Evolutionary conservation across 2,113 vertebrate species (phyloP).

Genomic region (Phaethornis superciliosus): DNA sequence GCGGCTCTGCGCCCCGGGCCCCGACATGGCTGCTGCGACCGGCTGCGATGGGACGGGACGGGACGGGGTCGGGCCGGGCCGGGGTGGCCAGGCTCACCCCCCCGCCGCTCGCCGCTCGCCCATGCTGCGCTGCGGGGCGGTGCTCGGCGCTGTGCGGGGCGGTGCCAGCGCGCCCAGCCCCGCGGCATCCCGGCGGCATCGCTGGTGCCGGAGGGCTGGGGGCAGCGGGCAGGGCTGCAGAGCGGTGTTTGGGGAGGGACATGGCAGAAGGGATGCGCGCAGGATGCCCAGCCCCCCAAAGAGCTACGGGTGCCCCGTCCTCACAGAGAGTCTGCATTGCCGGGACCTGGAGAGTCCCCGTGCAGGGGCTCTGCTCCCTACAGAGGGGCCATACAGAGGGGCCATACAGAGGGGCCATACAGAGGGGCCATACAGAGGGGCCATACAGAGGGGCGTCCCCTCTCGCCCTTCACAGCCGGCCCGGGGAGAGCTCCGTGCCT

Average conservation of each 20-base stretch:
- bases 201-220: background rate
- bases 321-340: background rate
- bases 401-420: background rate
- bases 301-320: background rate
- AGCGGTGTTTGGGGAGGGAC: too few species aligned
- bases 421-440: too few species aligned
- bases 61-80: background rate
- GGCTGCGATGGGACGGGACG: background rate
- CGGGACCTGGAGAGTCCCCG: background rate
- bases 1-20: constrained; percentile 34
- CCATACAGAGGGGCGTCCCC: too few species aligned
- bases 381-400: background rate
- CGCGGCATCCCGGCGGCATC: background rate
- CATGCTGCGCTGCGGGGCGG: background rate
- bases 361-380: background rate
- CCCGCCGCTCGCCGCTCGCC: background rate
- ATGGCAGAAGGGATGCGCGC: too few species aligned
- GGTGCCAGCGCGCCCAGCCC: background rate
- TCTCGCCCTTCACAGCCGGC: background rate
- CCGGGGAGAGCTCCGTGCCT: background rate
- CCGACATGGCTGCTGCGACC: constrained; percentile 3
- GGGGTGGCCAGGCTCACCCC: background rate
- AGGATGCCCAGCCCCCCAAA: too few species aligned
- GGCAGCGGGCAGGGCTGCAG: background rate
- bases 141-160: background rate